These are phyloP conservation scores for Astreopora myriophthalma DNA, from an alignment of 64 coral and sea anemone genomes.

Conservation along the genomic window DNA sequence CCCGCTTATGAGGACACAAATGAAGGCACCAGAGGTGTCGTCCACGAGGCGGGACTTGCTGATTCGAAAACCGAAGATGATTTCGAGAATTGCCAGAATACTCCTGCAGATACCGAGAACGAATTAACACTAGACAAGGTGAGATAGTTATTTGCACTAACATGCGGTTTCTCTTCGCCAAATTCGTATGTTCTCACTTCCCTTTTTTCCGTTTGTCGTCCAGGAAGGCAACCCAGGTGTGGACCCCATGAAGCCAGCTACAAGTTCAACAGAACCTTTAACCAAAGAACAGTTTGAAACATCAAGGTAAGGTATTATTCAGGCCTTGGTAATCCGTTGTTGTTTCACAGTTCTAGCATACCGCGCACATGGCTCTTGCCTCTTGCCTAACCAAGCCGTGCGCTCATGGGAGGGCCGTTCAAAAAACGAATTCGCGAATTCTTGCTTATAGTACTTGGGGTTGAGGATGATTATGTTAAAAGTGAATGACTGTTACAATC, in stretches of 20 bases:
- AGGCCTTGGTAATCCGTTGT: not conserved
- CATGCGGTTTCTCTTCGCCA: too few relatives aligned
- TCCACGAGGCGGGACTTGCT: not conserved
- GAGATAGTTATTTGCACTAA: not conserved
- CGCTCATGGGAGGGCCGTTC: too few relatives aligned
- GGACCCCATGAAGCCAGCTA: not conserved
- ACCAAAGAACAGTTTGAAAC: not conserved
- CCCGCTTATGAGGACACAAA: not conserved
- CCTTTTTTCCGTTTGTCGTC: not conserved
- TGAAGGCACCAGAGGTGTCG: not conserved
- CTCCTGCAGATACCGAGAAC: not conserved
- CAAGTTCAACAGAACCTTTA: not conserved
- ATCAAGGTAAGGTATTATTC: not conserved
- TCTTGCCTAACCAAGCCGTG: too few relatives aligned
- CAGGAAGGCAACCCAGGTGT: not conserved
- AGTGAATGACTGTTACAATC: too few relatives aligned
- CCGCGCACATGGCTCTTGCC: too few relatives aligned
- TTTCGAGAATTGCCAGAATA: not conserved
- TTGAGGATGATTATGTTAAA: too few relatives aligned
- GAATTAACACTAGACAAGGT: constrained; percentile 10
- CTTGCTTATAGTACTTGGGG: too few relatives aligned
- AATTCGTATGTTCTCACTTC: too few relatives aligned
- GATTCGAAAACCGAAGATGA: not conserved
- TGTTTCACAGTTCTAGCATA: too few relatives aligned
- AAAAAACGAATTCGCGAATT: too few relatives aligned